These are phyloP conservation scores for Microdon myrmicae DNA, from an alignment of 2,888 invertebrate species.

Conservation along the genomic window DNA sequence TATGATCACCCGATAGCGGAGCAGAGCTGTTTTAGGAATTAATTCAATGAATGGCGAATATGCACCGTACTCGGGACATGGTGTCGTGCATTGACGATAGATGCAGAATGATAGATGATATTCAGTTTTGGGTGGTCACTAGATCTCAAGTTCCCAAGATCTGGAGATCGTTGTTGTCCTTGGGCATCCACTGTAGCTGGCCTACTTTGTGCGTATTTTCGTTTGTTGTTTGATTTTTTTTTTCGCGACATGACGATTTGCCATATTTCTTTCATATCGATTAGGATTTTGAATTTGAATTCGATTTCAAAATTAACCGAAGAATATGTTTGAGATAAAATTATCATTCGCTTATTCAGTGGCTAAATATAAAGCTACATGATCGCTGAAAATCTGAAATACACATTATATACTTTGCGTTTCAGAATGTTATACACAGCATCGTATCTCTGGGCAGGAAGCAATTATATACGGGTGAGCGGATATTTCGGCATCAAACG, in stretches of 20 bases:
- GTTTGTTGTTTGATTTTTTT: no score
- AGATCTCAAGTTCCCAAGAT: no score
- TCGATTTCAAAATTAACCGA: no score
- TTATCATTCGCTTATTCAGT: constrained; percentile 31
- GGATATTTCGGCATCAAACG: constrained; percentile 15
- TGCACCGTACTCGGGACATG: constrained; percentile 26
- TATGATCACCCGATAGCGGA: constrained; percentile 29
- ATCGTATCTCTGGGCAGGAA: constrained; percentile 17
- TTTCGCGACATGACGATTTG: no score
- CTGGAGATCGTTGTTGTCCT: constrained; percentile 16
- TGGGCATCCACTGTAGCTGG: constrained; percentile 34
- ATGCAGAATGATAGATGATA: constrained; percentile 33
- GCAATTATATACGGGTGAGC: not conserved
- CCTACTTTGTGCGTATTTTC: constrained; percentile 12
- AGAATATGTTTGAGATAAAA: constrained; percentile 15
- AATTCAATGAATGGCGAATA: constrained; percentile 37
- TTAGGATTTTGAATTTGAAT: no score
- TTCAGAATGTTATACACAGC: constrained; percentile 6
- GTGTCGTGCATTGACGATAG: not conserved
- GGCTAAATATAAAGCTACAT: constrained; percentile 31
- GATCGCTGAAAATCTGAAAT: constrained; percentile 8
- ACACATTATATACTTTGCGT: constrained; percentile 2
- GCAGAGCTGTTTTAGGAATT: constrained; percentile 31
- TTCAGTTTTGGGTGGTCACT: constrained; percentile 24
- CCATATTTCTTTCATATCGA: no score